Evolutionary conservation across 2,888 invertebrate genomes (phyloP), one percentile per base, ranked within the genome.

Genomic region (Neocrepidodera transversa): DNA sequence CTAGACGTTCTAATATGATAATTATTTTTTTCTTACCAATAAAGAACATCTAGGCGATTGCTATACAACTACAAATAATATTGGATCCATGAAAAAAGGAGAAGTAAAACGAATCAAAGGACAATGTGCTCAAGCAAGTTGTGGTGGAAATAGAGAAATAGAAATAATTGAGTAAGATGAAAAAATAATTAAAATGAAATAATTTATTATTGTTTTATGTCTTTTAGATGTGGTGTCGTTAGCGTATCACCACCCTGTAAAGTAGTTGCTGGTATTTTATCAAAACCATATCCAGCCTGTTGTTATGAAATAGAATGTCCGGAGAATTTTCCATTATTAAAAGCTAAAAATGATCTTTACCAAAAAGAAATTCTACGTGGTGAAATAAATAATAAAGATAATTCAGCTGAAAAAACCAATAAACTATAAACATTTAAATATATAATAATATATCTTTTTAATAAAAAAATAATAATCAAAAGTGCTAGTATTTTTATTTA

Each of bases 201-300:
- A 4, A 2, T 2, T 10, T 28, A 28, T 7, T 0, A 13, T 13
- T 4, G 6, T 8, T 13, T 26, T 14, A 20, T 49, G 10, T 50
- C 14, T 50, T 50, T 14, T 26, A 50, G 50, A 38, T 50, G 50
- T 14, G 38, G 38, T 14, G 3, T 7, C 5, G 38, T 38, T n/a
- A 1, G 4, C 1, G 38, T 35, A 2, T 23, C 2, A 7, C 26
- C 23, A 5, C 50, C 50, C 6, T 50, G 16, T 11, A 38, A 30
- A 23, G 16, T 38, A 10, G 11, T 50, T n/a, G 38, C 18, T 14
- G 50, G 50, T 6, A 38, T 38, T 38, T 38, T 50, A 17, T 38
- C 50, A 17, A 50, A 50, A 38, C 50, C 50, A n/a, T 50, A n/a
- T 20, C 50, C 50, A 10, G 16, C 36, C 7, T 50, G 50, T 38